Percentiles rank a stretch among this genome's conserved stretches.
Evolutionary conservation across 2,113 vertebrate genomes (phyloP).

Genomic region (Pontoporia blainvillei): DNA sequence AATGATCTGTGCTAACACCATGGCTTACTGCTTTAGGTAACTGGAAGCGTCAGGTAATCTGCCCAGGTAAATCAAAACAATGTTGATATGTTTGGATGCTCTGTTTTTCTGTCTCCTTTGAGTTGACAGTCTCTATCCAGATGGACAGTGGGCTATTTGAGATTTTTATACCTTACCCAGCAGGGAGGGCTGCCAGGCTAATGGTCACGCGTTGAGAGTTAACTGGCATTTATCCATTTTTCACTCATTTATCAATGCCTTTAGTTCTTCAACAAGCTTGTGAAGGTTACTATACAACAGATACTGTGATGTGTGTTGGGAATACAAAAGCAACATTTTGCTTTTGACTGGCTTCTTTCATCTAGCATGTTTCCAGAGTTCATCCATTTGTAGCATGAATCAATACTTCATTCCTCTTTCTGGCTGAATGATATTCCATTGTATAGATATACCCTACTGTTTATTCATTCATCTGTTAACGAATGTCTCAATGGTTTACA

Average conservation of each 20-base stretch:
- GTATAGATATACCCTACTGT: too few relatives aligned
- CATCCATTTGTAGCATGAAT: too few relatives aligned
- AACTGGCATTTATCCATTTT: neutral
- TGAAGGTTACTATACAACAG: neutral
- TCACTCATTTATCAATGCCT: neutral
- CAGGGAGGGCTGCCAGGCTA: neutral
- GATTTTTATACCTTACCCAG: neutral
- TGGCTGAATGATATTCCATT: too few relatives aligned
- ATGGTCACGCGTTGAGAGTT: neutral
- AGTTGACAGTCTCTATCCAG: neutral
- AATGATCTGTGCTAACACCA: neutral
- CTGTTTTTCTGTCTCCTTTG: neutral
- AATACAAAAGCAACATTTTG: neutral
- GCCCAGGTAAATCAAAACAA: neutral
- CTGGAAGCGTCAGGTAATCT: neutral
- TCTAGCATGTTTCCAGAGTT: too few relatives aligned
- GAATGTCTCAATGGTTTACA: too few relatives aligned
- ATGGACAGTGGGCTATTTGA: neutral
- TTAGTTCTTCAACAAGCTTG: neutral
- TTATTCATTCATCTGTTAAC: too few relatives aligned
- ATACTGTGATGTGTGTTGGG: neutral
- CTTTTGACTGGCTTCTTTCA: too few relatives aligned
- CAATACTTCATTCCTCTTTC: too few relatives aligned
- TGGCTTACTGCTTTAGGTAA: neutral
- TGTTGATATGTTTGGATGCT: neutral